Base-by-base conservation (phyloP, 2,888 invertebrate species). In the Phaonia tiefii region DNA sequence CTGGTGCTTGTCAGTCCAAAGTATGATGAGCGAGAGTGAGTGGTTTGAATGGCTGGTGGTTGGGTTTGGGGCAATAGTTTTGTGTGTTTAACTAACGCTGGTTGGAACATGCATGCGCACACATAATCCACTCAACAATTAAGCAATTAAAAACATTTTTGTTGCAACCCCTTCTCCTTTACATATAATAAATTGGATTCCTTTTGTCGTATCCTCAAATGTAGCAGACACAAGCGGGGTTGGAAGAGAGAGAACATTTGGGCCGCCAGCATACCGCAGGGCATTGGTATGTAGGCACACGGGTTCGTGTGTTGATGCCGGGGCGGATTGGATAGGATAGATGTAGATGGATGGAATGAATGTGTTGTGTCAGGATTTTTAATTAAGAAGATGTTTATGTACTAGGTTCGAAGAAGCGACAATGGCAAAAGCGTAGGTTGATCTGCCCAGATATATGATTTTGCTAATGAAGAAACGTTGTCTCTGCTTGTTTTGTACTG, bases 321-420 rank as follows among this genome's bases (percentile, higher is more conserved):
- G 69, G 42, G 65, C 71, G 63, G 79, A 75, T n/a, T n/a, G n/a
- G n/a, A n/a, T n/a, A n/a, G n/a, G n/a, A n/a, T n/a, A n/a, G n/a
- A n/a, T n/a, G n/a, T n/a, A n/a, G n/a, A n/a, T 80, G 80, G 82
- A 80, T 82, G 82, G 83, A 79, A 85, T 84, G 83, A 79, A 85
- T 84, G 86, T 84, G 63, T 83, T 83, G 80, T 86, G 87, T 83
- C 89, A 88, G 87, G 86, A 87, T 89, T 89, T n/a, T 89, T 89
- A 89, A 89, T 89, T 89, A 89, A 88, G 89, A 88, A 86, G 89
- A 89, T 89, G 88, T 87, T 84, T 84, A 86, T 86, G 89, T 89
- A 89, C 86, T 89, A 89, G 88, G 88, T 86, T 89, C 85, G 89
- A 89, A 89, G 88, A 87, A 89, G 86, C 87, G 85, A 83, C 84